These are phyloP conservation scores for Harmothoe impar DNA, from an alignment of 2,888 invertebrate genomes.

Conservation along the genomic window DNA sequence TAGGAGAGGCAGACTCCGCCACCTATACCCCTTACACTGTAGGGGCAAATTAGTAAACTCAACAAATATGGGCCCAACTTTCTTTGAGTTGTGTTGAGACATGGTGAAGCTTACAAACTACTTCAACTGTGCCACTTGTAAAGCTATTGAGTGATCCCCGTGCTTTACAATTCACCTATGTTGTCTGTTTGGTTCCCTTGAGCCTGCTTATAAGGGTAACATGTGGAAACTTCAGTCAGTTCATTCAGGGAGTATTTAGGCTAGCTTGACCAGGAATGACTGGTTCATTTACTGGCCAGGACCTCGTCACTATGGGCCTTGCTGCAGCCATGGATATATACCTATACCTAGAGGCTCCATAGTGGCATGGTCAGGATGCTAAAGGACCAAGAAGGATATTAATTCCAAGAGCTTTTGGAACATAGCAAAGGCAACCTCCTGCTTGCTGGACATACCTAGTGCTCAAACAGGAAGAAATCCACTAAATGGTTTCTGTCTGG, in stretches of 20 bases:
- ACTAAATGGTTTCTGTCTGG: too few relatives aligned
- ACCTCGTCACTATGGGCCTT: neutral
- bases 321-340: slow-evolving; percentile 11
- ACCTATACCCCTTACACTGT: neutral
- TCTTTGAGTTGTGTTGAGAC: neutral
- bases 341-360: neutral
- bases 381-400: too few relatives aligned
- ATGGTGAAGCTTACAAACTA: neutral
- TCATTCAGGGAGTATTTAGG: slow-evolving; percentile 10
- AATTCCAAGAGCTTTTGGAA: too few relatives aligned
- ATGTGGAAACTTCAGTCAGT: too few relatives aligned
- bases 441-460: too few relatives aligned
- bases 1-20: neutral
- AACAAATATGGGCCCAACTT: neutral
- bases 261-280: neutral
- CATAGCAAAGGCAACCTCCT: too few relatives aligned
- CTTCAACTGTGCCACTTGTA: too few relatives aligned
- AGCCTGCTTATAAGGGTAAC: neutral
- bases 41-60: slow-evolving; percentile 4
- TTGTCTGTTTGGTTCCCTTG: neutral
- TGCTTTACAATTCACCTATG: neutral
- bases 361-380: too few relatives aligned
- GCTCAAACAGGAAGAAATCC: too few relatives aligned
- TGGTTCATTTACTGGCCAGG: neutral
- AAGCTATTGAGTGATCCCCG: neutral